A percentile compares a stretch with the other conserved stretches of the same genome.
Conservation (phyloP, 2,113 vertebrate species). For the Eidolon helvum region DNA sequence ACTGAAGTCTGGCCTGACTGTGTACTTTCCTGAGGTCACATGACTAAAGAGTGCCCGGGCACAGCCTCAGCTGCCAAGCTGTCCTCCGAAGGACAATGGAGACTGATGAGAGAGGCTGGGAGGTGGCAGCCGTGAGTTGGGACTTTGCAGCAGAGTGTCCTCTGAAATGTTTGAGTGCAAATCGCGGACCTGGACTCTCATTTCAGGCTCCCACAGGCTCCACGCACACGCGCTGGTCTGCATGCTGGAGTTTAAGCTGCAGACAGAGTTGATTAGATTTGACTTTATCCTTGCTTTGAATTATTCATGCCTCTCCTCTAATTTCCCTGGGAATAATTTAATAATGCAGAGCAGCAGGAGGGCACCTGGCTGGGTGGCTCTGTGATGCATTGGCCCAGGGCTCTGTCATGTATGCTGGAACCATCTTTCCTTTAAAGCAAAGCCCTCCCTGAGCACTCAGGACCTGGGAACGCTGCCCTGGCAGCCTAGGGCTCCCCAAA, state of each 20-base stretch:
- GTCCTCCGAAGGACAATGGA: background rate
- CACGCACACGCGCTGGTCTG: conserved; percentile 58
- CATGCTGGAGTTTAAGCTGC: conserved; percentile 81
- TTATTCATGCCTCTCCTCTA: conserved; percentile 83
- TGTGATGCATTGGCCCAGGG: conserved; percentile 59
- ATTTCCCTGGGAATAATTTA: conserved; percentile 83
- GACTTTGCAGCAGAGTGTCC: rapidly evolving
- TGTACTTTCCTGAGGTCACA: background rate
- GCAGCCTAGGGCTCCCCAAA: background rate
- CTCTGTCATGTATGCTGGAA: conserved; percentile 60
- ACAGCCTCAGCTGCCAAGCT: background rate
- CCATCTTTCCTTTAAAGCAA: conserved; percentile 56
- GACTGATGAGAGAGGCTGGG: background rate
- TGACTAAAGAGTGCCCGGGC: background rate
- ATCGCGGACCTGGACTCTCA: conserved; percentile 30
- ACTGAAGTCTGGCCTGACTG: background rate
- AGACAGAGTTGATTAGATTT: conserved; percentile 82
- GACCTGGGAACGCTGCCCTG: too few species aligned
- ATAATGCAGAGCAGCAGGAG: conserved; percentile 80
- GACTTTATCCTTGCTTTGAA: conserved; percentile 81
- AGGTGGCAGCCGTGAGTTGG: rapidly evolving
- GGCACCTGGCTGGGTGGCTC: conserved; percentile 60
- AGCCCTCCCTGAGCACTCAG: rapidly evolving
- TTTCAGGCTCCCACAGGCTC: conserved; percentile 38
- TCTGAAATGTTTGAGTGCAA: background rate